phyloP scores from a whole-genome alignment of 2,888 invertebrate species.

The Pammene fasciana region DNA sequence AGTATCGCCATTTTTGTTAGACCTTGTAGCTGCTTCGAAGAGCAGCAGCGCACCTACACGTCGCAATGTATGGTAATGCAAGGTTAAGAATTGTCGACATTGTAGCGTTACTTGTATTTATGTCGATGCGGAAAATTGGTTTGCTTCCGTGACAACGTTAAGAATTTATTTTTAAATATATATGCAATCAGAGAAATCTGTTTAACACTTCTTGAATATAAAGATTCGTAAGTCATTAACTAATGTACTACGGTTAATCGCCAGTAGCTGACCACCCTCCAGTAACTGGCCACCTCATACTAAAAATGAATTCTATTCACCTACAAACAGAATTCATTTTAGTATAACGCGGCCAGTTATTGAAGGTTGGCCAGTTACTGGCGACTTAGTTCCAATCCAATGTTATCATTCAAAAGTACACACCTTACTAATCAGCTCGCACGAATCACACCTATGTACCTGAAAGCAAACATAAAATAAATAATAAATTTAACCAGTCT shows the following conservation, averaged over 20 bases:
- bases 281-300: too few species aligned
- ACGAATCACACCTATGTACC: slow-evolving; percentile 2
- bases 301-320: too few species aligned
- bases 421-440: slow-evolving; percentile 1
- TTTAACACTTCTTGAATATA: too few species aligned
- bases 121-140: slow-evolving; percentile 3
- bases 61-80: slow-evolving; percentile 35
- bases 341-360: too few species aligned
- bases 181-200: too few species aligned
- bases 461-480: background rate
- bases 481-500: background rate
- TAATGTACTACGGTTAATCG: too few species aligned
- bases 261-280: too few species aligned
- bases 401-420: background rate
- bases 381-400: too few species aligned
- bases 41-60: slow-evolving; percentile 20
- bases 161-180: slow-evolving; percentile 2
- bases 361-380: too few species aligned
- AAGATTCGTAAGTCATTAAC: too few species aligned
- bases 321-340: too few species aligned
- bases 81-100: slow-evolving; percentile 24
- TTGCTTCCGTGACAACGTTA: background rate
- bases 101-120: slow-evolving; percentile 17
- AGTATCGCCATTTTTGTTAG: too few species aligned
- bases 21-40: background rate